Evolutionary conservation across 2,888 invertebrate species (phyloP).

Genomic region (Disparrhopalites patrizii): DNA sequence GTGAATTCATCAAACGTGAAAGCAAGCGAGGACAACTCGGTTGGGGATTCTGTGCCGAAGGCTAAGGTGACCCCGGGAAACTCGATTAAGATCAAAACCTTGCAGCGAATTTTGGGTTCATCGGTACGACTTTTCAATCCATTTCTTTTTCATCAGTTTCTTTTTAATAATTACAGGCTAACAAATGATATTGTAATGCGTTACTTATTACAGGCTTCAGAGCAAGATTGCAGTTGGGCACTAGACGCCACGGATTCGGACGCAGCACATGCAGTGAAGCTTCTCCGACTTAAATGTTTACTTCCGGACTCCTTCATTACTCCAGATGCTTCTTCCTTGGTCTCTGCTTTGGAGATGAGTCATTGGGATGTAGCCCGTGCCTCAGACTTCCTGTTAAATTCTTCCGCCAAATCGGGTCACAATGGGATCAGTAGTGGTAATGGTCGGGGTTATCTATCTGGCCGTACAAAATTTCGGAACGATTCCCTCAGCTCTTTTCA

Average conservation of each 20-base stretch:
- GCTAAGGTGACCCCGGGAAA: not conserved
- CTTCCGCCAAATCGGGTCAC: not conserved
- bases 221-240: constrained; percentile 45
- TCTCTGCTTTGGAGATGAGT: constrained; percentile 56
- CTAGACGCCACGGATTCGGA: constrained; percentile 41
- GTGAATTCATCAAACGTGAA: no score
- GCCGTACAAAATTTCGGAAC: not conserved
- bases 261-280: constrained; percentile 46
- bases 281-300: constrained; percentile 42
- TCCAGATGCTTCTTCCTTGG: constrained; percentile 35
- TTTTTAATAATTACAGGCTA: not conserved
- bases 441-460: not conserved
- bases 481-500: not conserved
- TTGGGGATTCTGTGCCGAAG: not conserved
- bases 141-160: constrained; percentile 2
- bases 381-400: constrained; percentile 58
- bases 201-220: constrained; percentile 34
- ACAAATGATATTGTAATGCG: not conserved
- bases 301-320: constrained; percentile 44
- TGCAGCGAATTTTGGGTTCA: constrained; percentile 44
- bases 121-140: constrained; percentile 36
- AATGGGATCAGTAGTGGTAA: not conserved
- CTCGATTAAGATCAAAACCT: constrained; percentile 44
- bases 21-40: no score
- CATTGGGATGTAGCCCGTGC: constrained; percentile 67